Percentiles rank a stretch among this genome's conserved stretches.
These are phyloP conservation scores for Caenorhabditis latens DNA, from an alignment of 1,140 invertebrate species.

Conservation along the genomic window DNA sequence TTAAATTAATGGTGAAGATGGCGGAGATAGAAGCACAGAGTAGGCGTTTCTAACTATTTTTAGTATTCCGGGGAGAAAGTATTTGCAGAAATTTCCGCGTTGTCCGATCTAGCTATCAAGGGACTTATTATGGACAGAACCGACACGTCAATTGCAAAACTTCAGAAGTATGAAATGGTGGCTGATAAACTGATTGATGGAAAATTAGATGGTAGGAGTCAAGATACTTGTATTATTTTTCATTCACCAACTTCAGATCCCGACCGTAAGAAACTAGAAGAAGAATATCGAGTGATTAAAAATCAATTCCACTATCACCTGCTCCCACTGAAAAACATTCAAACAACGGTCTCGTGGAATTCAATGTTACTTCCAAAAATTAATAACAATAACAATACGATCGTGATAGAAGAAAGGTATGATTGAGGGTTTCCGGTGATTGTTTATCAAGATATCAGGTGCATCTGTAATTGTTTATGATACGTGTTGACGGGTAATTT, in stretches of 20 bases:
- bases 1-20: constrained; percentile 74
- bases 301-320: constrained; percentile 76
- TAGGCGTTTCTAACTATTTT: constrained; percentile 61
- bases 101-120: constrained; percentile 74
- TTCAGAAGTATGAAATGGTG: constrained; percentile 74
- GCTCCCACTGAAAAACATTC: constrained; percentile 71
- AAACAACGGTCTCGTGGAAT: constrained; percentile 74
- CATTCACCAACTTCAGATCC: constrained; percentile 65
- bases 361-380: constrained; percentile 68
- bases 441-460: not conserved
- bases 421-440: not conserved
- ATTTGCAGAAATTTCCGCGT: constrained; percentile 73
- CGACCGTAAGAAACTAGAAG: constrained; percentile 70
- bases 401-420: not conserved
- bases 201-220: constrained; percentile 65
- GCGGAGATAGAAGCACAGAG: constrained; percentile 74
- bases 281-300: constrained; percentile 74
- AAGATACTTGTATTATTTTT: not conserved
- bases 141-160: constrained; percentile 72
- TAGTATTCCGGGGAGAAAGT: not conserved
- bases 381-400: constrained; percentile 32
- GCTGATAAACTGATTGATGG: constrained; percentile 74
- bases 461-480: too few relatives aligned
- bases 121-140: constrained; percentile 71
- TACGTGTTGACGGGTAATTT: too few relatives aligned